Base-by-base conservation (phyloP, 2,888 invertebrate genomes). In the Steinernema carpocapsae region DNA sequence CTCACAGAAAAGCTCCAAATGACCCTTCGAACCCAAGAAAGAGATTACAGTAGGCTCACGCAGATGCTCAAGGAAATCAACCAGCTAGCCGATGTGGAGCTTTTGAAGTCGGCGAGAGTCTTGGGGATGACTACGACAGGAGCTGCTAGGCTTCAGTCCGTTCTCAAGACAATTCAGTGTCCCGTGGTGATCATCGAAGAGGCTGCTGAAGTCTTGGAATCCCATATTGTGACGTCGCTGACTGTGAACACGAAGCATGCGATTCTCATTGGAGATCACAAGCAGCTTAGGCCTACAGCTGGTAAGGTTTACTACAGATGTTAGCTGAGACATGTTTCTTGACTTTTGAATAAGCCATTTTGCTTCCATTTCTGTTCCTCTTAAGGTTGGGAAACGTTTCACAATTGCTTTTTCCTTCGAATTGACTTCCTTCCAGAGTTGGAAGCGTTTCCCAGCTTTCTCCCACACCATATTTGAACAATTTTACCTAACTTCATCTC, bases 171-270 rank as follows among this genome's bases (percentile, higher is more conserved):
- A 6, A 56, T 56, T 26, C 22, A 56, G 7, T 56, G 56, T 26
- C 82, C 81, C 29, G 88, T 89, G 52, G 86, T 90, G 2, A 87
- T 90, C 22, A 92, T 94, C 0, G 94, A 95, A 88, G 95, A 95
- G 89, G 94, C 94, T 0, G 94, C 94, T 0, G 94, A 94, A 89
- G 93, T 94, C 0, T 88, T 94, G 45, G 95, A 95, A 87, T 91
- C 93, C 0, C 94, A 94, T 86, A 91, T 94, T n/a, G 89, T 94
- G 0, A 92, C 93, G 0, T 92, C 93, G 0, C 88, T 94, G 19
- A 92, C 93, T 0, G 88, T 90, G 32, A 88, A 91, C 70, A 93
- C 93, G 79, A 89, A 94, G 86, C 94, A 95, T 87, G 90, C 94
- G 0, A 92, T 95, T 84, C 90, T 94, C 19, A 93, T 94, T 77